Percentiles rank a stretch among this genome's conserved stretches.
Evolutionary conservation across 30 jellyfish, hydroid and myxozoan genomes (phyloP).

Genomic region (Aurelia sp.): DNA sequence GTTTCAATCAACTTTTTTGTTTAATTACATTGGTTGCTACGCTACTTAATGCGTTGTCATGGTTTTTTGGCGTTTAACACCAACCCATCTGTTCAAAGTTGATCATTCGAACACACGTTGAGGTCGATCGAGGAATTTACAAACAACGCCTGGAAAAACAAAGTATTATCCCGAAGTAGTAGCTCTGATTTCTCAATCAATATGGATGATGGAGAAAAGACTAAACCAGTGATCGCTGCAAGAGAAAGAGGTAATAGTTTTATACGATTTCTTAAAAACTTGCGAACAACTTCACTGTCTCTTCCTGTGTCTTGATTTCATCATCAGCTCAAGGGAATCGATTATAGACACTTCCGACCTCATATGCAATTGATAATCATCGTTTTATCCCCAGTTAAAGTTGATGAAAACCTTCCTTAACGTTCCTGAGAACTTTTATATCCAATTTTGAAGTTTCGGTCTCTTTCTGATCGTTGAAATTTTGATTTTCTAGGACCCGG

Average conservation of each 20-base stretch:
- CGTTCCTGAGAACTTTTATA: no score
- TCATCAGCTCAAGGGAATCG: not conserved
- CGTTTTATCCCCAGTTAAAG: no score
- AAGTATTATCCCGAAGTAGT: no score
- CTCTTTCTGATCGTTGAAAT: not conserved
- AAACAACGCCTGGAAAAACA: not conserved
- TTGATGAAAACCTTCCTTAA: no score
- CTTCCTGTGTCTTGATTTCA: not conserved
- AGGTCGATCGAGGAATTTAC: no score
- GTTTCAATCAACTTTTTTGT: no score
- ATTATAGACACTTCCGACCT: no score
- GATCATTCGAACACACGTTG: not conserved
- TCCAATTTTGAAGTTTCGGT: no score
- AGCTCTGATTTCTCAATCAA: constrained; percentile 17
- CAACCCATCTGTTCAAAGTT: constrained; percentile 36
- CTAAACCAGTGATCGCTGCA: constrained; percentile 87
- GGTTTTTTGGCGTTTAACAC: constrained; percentile 4
- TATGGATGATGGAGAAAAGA: constrained; percentile 67
- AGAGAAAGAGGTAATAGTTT: constrained; percentile 87
- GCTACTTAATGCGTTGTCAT: constrained; percentile 33
- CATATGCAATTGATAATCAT: no score
- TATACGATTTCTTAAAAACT: no score
- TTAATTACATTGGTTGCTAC: constrained; percentile 8
- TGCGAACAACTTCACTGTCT: no score
- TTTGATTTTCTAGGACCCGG: constrained; percentile 89